Conservation (phyloP, 2,113 vertebrate species). For the Hucho hucho region DNA sequence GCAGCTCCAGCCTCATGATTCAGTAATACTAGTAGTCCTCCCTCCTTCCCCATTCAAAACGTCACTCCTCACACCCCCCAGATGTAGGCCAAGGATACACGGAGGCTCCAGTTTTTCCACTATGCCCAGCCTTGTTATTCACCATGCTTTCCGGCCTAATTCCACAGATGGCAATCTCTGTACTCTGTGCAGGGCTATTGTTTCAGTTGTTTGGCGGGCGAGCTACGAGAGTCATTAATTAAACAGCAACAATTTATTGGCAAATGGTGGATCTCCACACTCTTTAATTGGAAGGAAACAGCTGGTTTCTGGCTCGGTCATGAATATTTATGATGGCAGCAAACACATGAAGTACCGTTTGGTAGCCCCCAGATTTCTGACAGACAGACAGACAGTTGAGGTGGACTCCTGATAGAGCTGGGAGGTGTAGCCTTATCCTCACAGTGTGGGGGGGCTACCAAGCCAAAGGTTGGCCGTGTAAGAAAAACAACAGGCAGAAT, state of each 20-base stretch:
- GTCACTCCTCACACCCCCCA: background rate
- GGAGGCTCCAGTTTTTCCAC: background rate
- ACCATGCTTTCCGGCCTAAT: conserved; percentile 20
- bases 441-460: conserved; percentile 29
- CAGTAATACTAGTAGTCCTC: conserved; percentile 22
- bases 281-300: conserved; percentile 71
- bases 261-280: conserved; percentile 52
- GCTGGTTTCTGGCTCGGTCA: conserved; percentile 67
- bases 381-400: conserved; percentile 19
- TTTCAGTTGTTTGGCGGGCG: conserved; percentile 35
- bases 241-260: conserved; percentile 67
- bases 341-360: conserved; percentile 48
- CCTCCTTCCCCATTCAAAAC: background rate
- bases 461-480: conserved; percentile 30
- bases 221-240: conserved; percentile 55
- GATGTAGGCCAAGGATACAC: conserved; percentile 11
- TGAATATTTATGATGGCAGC: conserved; percentile 71
- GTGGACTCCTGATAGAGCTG: conserved; percentile 42
- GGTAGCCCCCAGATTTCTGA: conserved; percentile 49
- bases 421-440: conserved; percentile 36
- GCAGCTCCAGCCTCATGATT: conserved; percentile 44
- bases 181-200: conserved; percentile 33
- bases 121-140: conserved; percentile 26
- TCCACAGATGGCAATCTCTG: conserved; percentile 32
- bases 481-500: conserved; percentile 42